Base-by-base conservation (phyloP, 2,888 invertebrate genomes). In the Steinernema scapterisci region DNA sequence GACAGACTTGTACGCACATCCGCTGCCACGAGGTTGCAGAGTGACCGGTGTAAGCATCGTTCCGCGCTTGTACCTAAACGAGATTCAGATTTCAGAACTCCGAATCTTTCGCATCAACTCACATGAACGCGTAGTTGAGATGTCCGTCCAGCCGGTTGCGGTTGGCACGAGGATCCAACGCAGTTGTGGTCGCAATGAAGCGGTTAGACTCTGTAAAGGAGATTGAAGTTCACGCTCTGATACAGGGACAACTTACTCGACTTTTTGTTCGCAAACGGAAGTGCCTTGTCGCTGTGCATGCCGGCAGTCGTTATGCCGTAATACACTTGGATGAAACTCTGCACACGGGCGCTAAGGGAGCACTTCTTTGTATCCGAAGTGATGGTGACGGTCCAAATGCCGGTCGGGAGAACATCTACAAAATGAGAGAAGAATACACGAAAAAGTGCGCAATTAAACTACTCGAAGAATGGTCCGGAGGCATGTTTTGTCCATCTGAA, bases 291-390 rank as follows among this genome's bases (percentile, higher is more conserved):
- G 48, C 70, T 76, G 74, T 83, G 80, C 38, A 80, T 78, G 27
- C 63, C 63, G 70, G 82, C 78, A 27, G 77, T 78, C 9, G 77
- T 76, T 51, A 84, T 83, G 43, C 83, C 84, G 73, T 78, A 83
- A 79, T 79, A 81, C 21, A 84, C 76, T 73, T 80, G 82, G 63
- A 84, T 82, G 21, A 79, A 79, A 19, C 82, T 82, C 76, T 84
- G 84, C 1, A 81, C 77, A 19, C 82, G 78, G 11, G 80, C 80
- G 74, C 82, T 80, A 19, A 82, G 77, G 19, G 73, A 76, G 56
- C 84, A 84, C 23, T 73, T 63, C 43, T 78, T 77, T 51, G 51
- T 71, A 51, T 77, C 74, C 9, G 81, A 76, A 71, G 80, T 72
- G 45, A 84, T 75, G 6, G 74, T 73, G 21, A 83, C 77, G 51